A percentile compares a stretch with the other conserved stretches of the same genome.
phyloP scores from a whole-genome alignment of 2,888 invertebrate genomes.

The Arrhopalites spinosus region DNA sequence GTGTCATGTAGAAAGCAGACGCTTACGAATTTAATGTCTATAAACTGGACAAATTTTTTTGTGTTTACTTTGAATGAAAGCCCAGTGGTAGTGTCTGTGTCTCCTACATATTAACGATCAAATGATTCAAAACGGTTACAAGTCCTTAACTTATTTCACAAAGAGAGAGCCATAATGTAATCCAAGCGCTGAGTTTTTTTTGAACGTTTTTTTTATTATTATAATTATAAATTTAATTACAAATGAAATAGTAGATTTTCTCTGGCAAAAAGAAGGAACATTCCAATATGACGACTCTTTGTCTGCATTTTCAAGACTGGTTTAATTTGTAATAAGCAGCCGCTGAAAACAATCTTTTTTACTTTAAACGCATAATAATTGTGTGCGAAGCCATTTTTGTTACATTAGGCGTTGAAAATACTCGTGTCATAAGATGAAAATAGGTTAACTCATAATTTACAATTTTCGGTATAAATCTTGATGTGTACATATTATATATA shows the following conservation, averaged over 20 bases:
- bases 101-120: neutral
- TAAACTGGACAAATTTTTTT: neutral
- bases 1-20: neutral
- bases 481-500: conserved; percentile 10
- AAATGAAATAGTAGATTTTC: neutral
- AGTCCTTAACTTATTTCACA: neutral
- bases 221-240: neutral
- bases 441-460: neutral
- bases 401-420: conserved; percentile 18
- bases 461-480: neutral
- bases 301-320: conserved; percentile 34
- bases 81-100: conserved; percentile 18
- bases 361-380: conserved; percentile 13
- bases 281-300: conserved; percentile 30
- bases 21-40: neutral
- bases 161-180: neutral
- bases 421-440: conserved; percentile 28
- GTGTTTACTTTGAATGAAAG: neutral
- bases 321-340: conserved; percentile 30
- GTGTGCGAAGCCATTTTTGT: conserved; percentile 8
- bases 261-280: conserved; percentile 11
- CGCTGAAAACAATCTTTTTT: conserved; percentile 22
- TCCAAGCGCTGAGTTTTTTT: neutral
- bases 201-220: neutral
- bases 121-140: neutral